These are phyloP conservation scores for Carcharodon carcharias DNA, from an alignment of 2,797 vertebrate genomes.

Conservation along the genomic window DNA sequence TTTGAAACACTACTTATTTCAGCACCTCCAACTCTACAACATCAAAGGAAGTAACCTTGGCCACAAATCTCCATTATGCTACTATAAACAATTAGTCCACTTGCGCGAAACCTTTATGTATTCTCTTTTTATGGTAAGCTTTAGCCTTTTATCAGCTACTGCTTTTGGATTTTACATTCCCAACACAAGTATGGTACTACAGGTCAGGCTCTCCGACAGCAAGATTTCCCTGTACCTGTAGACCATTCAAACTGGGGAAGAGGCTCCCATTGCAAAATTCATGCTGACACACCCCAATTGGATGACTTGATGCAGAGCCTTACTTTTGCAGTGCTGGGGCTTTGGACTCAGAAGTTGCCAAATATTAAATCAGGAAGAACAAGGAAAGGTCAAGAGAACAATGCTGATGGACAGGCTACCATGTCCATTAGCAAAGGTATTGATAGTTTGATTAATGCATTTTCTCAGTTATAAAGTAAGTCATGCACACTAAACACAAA, in stretches of 20 bases:
- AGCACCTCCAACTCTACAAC: background rate
- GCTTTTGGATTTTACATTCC: no score
- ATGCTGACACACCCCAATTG: no score
- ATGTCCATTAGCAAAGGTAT: background rate
- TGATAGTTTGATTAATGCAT: background rate
- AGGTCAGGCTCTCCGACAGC: no score
- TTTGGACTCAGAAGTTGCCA: background rate
- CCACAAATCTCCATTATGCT: background rate
- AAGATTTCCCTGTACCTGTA: background rate
- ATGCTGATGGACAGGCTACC: background rate
- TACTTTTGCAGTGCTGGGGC: background rate
- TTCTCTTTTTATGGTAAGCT: no score
- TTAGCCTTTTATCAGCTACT: no score
- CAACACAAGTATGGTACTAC: no score
- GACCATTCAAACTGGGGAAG: background rate
- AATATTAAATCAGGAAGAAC: slow-evolving; percentile 13
- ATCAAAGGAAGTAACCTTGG: background rate
- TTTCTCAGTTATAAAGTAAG: background rate
- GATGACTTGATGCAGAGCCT: no score
- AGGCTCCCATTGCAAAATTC: background rate
- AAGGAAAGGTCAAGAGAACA: background rate
- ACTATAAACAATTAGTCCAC: background rate
- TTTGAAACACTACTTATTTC: no score
- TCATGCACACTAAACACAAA: background rate
- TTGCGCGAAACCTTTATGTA: no score